Evolutionary conservation across 2,797 vertebrate species (phyloP), one percentile per base, ranked within the genome.

Genomic region (Sebastiscus albofasciatus): DNA sequence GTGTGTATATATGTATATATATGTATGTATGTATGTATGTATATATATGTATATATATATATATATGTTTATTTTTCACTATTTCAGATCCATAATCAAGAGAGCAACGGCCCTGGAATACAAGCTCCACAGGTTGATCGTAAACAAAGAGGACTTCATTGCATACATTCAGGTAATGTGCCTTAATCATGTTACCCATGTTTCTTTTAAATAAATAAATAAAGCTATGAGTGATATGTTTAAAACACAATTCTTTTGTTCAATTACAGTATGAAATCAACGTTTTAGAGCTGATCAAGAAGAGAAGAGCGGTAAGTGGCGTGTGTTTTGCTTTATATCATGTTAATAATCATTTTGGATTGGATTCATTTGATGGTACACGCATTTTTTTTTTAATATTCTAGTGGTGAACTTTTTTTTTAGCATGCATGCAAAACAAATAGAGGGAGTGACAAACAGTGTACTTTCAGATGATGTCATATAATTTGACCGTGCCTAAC

Each of bases 121-220:
- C 92, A 99, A 97, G 79, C 96, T 99, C 46, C 96, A 97, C 81
- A 94, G 98, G 86, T 76, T 96, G 87, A 90, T 95, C 0, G 90
- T 98, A 33, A 95, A 93, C 16, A 99, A 99, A 91, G 97, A 98
- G n/a, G 97, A 99, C 80, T 99, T 98, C 75, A 96, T 99, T 39
- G 94, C 87, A 18, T 99, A 97, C 59, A 96, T 99, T 58, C 99
- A 99, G 96, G 99, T 99, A 78, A 73, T 87, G 2, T 10, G 0
- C 2, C 8, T 2, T 20, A 5, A 39, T 13, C 12, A 16, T 56
- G 61, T 36, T 24, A 64, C n/a, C 4, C 27, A 42, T 42, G 1
- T 8, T 16, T 29, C 1, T 29, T 22, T 52, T 5, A 46, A 46
- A 46, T 3, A 22, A 39, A 34, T 34, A n/a, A 16, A 52, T 54